phyloP scores from a whole-genome alignment of 2,888 invertebrate genomes.

The Drosophila monieri region DNA sequence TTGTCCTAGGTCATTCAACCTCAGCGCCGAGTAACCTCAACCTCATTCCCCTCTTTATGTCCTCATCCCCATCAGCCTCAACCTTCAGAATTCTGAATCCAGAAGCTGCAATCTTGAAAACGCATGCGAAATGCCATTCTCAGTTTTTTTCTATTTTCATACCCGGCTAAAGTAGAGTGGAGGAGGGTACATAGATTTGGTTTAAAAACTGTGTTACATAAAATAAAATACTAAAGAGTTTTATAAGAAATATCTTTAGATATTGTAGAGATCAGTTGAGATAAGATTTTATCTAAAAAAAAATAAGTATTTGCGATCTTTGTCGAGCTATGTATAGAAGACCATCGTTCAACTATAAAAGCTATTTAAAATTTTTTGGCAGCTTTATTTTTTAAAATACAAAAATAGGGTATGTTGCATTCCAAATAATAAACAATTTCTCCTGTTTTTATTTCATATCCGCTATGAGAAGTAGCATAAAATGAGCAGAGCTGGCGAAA shows the following conservation, averaged over 20 bases:
- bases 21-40: constrained; percentile 54
- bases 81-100: constrained; percentile 27
- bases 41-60: constrained; percentile 38
- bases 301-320: too few species aligned
- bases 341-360: too few species aligned
- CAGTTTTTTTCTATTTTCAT: constrained; percentile 48
- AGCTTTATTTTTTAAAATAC: not conserved
- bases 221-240: not conserved
- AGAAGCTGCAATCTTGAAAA: constrained; percentile 47
- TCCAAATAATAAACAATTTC: not conserved
- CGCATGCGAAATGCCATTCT: constrained; percentile 69
- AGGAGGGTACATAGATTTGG: not conserved
- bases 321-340: too few species aligned
- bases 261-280: too few species aligned
- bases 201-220: not conserved
- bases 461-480: constrained; percentile 64
- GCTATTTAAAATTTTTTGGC: too few species aligned
- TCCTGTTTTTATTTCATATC: constrained; percentile 56
- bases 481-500: constrained; percentile 48
- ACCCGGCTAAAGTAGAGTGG: not conserved
- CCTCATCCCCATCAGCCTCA: constrained; percentile 23
- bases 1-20: constrained; percentile 79
- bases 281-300: too few species aligned
- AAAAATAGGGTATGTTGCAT: not conserved
- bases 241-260: too few species aligned